Evolutionary conservation across 1,140 invertebrate species (phyloP).

Genomic region (Eubasilissa regina): DNA sequence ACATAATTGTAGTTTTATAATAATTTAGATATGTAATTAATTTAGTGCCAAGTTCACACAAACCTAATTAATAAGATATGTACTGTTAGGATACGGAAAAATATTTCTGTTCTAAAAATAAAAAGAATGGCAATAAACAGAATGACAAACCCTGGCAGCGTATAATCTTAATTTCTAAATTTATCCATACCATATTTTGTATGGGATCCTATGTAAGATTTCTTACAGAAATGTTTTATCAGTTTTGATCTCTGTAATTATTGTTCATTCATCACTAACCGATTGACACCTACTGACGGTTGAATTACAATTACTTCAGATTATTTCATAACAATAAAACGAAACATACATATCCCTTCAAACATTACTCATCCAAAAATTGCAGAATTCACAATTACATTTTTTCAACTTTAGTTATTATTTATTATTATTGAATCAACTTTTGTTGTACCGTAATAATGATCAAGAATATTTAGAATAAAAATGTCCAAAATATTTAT

Average conservation of each 20-base stretch:
- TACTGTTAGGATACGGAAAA: slow-evolving; percentile 14
- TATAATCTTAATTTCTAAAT: slow-evolving; percentile 37
- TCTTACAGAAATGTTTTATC: slow-evolving; percentile 45
- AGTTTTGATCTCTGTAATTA: slow-evolving; percentile 50
- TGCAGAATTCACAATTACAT: background rate
- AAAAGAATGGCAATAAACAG: slow-evolving; percentile 20
- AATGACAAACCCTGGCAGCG: slow-evolving; percentile 47
- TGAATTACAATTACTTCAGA: slow-evolving; percentile 34
- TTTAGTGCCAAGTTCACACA: too few relatives aligned
- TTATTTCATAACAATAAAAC: slow-evolving; percentile 37
- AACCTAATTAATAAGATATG: background rate
- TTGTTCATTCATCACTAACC: slow-evolving; percentile 56
- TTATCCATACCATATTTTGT: slow-evolving; percentile 22
- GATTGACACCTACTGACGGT: slow-evolving; percentile 39
- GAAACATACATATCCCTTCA: background rate
- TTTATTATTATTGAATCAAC: slow-evolving; percentile 13
- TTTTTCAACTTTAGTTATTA: slow-evolving; percentile 13
- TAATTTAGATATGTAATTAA: too few relatives aligned
- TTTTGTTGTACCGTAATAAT: slow-evolving; percentile 25
- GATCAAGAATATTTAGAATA: slow-evolving; percentile 42
- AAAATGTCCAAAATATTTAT: slow-evolving; percentile 41
- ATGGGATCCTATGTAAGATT: background rate
- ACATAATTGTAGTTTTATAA: too few relatives aligned
- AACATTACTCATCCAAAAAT: background rate
- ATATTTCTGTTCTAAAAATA: slow-evolving; percentile 18